Base-by-base conservation (phyloP, 2,797 vertebrate genomes). In the Sebastes minor region DNA sequence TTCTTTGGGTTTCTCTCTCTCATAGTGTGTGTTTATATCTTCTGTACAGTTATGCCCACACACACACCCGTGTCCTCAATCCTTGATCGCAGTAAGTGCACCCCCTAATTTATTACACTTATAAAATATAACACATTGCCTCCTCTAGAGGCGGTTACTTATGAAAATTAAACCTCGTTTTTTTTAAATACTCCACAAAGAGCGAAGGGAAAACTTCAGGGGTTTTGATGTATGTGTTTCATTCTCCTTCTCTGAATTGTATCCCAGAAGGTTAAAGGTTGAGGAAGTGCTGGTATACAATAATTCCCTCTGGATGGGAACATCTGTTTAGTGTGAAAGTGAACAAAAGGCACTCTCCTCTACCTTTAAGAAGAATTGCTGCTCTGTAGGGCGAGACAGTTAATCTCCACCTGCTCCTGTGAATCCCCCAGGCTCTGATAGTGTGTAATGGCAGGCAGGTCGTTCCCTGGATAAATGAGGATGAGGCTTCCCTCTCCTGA, bases 141-240 rank as follows among this genome's bases (percentile, higher is more conserved):
- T 56, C 71, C 65, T 79, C 77, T 38, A 25, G 72, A 71, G 68
- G 53, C 32, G 60, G 84, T 82, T 91, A 94, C 92, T 95, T 93
- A 89, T 75, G 82, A 89, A 94, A 93, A 95, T 94, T 57, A 93
- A 95, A 94, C 61, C 76, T 60, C 55, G 23, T 73, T 88, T 25
- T 25, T 46, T 46, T 33, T 64, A 68, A 83, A 83, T 18, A 28
- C 62, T 66, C 55, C 73, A 28, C 12, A 46, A 80, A 76, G 80
- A 87, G 20, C 1, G 0, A 12, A 71, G 27, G 25, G 28, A 74
- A 52, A 84, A 78, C 38, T 49, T 57, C n/a, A 25, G 23, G 22
- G 28, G 30, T 30, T 30, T 73, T 80, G 82, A 90, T 87, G 57
- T 27, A 81, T 67, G 67, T 42, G 8, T 82, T 79, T 84, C 23